Evolutionary conservation across 2,888 invertebrate species (phyloP).

Genomic region (Neuroscelio doddi): DNA sequence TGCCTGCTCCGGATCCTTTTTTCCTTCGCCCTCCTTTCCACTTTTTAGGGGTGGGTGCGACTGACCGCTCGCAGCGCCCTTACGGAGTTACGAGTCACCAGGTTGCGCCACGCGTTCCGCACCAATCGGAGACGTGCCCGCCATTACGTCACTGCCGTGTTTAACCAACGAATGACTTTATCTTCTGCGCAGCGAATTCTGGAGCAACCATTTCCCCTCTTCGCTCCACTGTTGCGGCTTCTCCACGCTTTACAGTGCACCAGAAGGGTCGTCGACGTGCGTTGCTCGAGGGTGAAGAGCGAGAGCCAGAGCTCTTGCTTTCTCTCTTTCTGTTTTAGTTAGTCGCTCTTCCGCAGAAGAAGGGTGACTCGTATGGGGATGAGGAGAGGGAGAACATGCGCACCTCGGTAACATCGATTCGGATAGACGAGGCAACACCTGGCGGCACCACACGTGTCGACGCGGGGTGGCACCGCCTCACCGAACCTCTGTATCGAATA

Average conservation of each 20-base stretch:
- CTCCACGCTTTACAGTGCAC: constrained; percentile 14
- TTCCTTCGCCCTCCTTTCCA: not conserved
- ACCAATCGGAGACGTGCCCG: too few relatives aligned
- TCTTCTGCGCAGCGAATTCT: too few relatives aligned
- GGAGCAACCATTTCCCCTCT: too few relatives aligned
- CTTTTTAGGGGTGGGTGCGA: not conserved
- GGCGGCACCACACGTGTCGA: constrained; percentile 47
- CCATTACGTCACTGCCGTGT: too few relatives aligned
- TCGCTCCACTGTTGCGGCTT: constrained; percentile 26
- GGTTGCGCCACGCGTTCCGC: too few relatives aligned
- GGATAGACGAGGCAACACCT: constrained; percentile 46
- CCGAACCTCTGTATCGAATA: constrained; percentile 38
- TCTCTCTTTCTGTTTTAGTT: not conserved
- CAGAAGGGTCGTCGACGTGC: not conserved
- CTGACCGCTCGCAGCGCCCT: too few relatives aligned
- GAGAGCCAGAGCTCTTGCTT: not conserved
- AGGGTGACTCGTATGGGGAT: not conserved
- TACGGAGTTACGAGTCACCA: too few relatives aligned
- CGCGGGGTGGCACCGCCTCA: constrained; percentile 31
- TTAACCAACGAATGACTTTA: too few relatives aligned
- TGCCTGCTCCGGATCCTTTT: constrained; percentile 55
- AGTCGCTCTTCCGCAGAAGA: not conserved
- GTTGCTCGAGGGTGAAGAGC: not conserved
- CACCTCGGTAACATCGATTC: constrained; percentile 41
- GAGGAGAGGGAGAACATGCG: constrained; percentile 27